phyloP scores from a whole-genome alignment of 2,797 vertebrate genomes.

The Gymnoscopelus microlampas region DNA sequence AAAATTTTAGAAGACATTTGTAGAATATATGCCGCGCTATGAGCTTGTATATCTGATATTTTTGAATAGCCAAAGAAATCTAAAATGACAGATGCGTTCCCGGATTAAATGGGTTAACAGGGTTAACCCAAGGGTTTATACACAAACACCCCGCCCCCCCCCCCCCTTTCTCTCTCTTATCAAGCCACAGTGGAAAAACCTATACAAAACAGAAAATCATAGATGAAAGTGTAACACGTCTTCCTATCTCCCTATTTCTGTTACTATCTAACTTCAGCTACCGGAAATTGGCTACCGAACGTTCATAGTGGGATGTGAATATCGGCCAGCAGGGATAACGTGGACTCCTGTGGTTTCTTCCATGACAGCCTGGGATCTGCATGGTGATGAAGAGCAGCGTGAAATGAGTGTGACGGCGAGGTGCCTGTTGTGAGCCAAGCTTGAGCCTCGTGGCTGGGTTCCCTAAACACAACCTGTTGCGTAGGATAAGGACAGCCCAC shows the following conservation, averaged over 20 bases:
- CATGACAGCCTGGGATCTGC: slow-evolving; percentile 42
- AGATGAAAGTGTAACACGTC: slow-evolving; percentile 3
- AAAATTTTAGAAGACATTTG: no score
- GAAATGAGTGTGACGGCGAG: slow-evolving; percentile 39
- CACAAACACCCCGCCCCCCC: slow-evolving; percentile 37
- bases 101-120: slow-evolving; percentile 10
- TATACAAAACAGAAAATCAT: slow-evolving; percentile 23
- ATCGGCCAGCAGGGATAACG: slow-evolving; percentile 41
- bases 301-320: slow-evolving; percentile 39
- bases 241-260: slow-evolving; percentile 25
- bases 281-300: slow-evolving; percentile 50
- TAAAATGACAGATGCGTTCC: no score
- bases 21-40: no score
- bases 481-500: slow-evolving; percentile 71
- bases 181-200: not conserved
- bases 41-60: no score
- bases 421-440: slow-evolving; percentile 58
- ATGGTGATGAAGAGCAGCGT: slow-evolving; percentile 42
- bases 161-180: slow-evolving; percentile 29
- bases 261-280: slow-evolving; percentile 36
- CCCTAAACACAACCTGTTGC: slow-evolving; percentile 72
- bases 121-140: no score
- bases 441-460: slow-evolving; percentile 54
- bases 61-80: no score
- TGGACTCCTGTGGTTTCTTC: slow-evolving; percentile 52